These are phyloP conservation scores for Agrypnus murinus DNA, from an alignment of 2,888 invertebrate species.

Conservation along the genomic window DNA sequence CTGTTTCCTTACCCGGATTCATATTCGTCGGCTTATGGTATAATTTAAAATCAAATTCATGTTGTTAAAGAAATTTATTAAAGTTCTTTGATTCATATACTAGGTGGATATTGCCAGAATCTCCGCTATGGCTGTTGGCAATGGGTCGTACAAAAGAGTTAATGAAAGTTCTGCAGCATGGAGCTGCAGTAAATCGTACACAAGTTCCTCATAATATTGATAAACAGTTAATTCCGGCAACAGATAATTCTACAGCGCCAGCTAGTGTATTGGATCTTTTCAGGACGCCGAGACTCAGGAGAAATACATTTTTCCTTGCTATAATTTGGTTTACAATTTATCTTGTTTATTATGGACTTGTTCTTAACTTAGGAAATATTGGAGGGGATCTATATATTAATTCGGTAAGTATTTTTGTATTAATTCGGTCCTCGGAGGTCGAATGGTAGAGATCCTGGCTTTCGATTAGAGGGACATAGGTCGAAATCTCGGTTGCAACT, in stretches of 20 bases:
- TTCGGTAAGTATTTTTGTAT: conserved; percentile 74
- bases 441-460: no score
- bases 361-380: conserved; percentile 83
- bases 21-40: conserved; percentile 81
- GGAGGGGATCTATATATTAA: conserved; percentile 85
- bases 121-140: conserved; percentile 84
- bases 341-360: conserved; percentile 84
- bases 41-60: conserved; percentile 62
- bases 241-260: conserved; percentile 68
- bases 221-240: conserved; percentile 76
- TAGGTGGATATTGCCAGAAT: conserved; percentile 88
- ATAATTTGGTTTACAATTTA: conserved; percentile 87
- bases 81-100: conserved; percentile 39
- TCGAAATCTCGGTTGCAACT: no score
- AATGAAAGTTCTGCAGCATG: conserved; percentile 77
- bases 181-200: conserved; percentile 79
- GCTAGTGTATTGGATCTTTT: conserved; percentile 80
- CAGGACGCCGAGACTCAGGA: conserved; percentile 77
- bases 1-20: conserved; percentile 83
- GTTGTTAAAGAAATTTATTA: conserved; percentile 17
- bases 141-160: conserved; percentile 83
- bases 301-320: conserved; percentile 81
- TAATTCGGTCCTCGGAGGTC: no score
- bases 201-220: conserved; percentile 81
- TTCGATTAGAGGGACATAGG: no score